phyloP scores from a whole-genome alignment of 2,888 invertebrate genomes.

The Aromia moschata region DNA sequence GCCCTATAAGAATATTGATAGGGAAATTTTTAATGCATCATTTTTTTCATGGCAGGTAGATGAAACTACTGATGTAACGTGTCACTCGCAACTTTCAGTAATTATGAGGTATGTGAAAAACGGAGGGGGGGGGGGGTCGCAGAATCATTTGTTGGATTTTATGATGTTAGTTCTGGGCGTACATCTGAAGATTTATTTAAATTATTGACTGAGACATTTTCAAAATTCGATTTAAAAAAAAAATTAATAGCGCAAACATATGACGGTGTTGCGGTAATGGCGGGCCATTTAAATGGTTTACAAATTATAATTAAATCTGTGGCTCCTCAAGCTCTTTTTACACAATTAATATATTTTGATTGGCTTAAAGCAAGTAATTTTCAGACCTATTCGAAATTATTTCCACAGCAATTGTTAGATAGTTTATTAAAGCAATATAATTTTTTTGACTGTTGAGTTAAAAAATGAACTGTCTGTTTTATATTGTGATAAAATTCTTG shows the following conservation, averaged over 20 bases:
- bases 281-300: too few species aligned
- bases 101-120: background rate
- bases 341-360: background rate
- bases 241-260: background rate
- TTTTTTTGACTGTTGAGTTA: slow-evolving; percentile 3
- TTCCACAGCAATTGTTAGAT: background rate
- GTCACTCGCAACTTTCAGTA: too few species aligned
- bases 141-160: too few species aligned
- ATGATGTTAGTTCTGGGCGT: too few species aligned
- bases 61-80: too few species aligned
- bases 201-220: too few species aligned
- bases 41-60: background rate
- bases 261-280: too few species aligned
- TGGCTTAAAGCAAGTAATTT: background rate
- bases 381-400: background rate
- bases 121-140: background rate
- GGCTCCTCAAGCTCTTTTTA: too few species aligned
- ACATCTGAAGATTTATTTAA: too few species aligned
- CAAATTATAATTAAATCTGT: too few species aligned
- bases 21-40: background rate
- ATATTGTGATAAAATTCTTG: slow-evolving; percentile 1
- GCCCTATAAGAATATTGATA: background rate
- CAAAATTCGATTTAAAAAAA: background rate
- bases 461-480: slow-evolving; percentile 1
- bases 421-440: background rate